Base-by-base conservation (phyloP, 2,113 vertebrate species). In the Pterocles gutturalis region DNA sequence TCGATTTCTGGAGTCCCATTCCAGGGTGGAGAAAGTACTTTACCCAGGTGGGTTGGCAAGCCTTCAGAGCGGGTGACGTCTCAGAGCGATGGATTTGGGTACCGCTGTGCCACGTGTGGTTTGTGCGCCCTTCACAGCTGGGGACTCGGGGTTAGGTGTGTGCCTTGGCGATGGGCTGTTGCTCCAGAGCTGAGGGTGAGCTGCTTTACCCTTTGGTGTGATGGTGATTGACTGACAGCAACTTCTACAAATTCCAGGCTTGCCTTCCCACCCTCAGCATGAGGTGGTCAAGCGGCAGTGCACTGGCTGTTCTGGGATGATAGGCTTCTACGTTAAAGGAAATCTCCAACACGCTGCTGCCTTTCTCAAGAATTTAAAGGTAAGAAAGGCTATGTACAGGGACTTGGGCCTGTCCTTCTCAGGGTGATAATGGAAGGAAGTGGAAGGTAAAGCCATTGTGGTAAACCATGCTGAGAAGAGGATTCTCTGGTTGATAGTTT, bases 241-340 rank as follows among this genome's bases (percentile, higher is more conserved):
- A 7, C 36, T 81, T 60, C 5, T 73, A 5, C 26, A 14, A 10
- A 3, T 88, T 94, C 3, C 87, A 99, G 99, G 99, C 17, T 95
- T 99, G 88, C 98, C 98, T 13, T 99, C 99, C 16, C 99, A 99
- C 93, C 99, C 99, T 0, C 99, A 99, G 96, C 93, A 99, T 2
- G 98, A 99, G 46, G 7, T 99, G 97, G 49, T 95, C 43, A 98
- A 98, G 97, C 98, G 71, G 38, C 99, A 99, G 93, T 99, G 99
- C 92, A 98, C 99, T 0, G 99, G 99, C 5, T 98, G 98, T 85
- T 96, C 99, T 0, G 99, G 99, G 14, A 99, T 99, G 98, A 38
- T 99, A 66, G 96, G 97, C 62, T 99, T 99, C 95, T 99, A 99
- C 93, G 98, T 99, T 67, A 99, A 99, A 91, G 99, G 99, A 18